Percentiles rank a stretch among this genome's conserved stretches.
phyloP scores from a whole-genome alignment of 2,113 vertebrate species.

The Petaurus breviceps region DNA sequence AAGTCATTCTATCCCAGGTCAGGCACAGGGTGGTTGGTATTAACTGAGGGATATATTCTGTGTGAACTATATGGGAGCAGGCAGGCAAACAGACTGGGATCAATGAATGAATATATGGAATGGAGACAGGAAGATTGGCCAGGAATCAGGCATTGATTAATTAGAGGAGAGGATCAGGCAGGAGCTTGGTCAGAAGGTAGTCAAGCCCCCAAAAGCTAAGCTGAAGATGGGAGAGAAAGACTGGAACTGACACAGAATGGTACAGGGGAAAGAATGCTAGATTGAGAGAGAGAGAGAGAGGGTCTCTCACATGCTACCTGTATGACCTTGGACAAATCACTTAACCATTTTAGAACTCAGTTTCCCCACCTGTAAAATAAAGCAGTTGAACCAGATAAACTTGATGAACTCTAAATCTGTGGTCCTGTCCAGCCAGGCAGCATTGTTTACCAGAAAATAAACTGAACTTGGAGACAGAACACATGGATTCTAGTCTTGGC shows the following conservation, averaged over 20 bases:
- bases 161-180: neutral
- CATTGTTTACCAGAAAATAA: neutral
- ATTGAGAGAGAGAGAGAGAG: neutral
- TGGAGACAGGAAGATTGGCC: neutral
- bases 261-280: neutral
- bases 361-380: neutral
- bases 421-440: neutral
- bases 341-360: neutral
- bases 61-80: neutral
- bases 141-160: neutral
- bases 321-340: neutral
- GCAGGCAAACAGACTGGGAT: neutral
- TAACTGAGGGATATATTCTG: neutral
- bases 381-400: neutral
- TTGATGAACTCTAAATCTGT: neutral
- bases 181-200: neutral
- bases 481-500: neutral
- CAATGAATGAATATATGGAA: neutral
- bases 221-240: neutral
- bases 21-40: neutral
- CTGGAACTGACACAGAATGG: neutral
- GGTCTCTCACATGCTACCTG: neutral
- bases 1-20: neutral
- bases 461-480: neutral
- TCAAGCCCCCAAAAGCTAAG: no score